A percentile compares a stretch with the other conserved stretches of the same genome.
Evolutionary conservation across 1,140 invertebrate species (phyloP).

Genomic region (Lepidurus apus): DNA sequence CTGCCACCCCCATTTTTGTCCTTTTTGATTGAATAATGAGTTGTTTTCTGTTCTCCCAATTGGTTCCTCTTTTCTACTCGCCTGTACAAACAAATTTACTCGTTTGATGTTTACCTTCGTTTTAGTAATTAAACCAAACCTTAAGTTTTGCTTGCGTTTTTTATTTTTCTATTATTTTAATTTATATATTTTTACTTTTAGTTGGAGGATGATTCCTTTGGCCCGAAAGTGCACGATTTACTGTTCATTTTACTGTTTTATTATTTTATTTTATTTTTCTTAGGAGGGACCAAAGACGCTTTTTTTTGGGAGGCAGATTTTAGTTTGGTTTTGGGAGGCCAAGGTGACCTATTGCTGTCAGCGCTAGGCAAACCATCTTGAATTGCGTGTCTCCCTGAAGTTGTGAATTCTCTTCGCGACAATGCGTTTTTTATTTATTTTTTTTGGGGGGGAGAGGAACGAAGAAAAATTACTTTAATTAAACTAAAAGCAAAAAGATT

Average conservation of each 20-base stretch:
- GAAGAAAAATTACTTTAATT: no score
- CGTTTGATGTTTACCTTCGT: constrained; percentile 21
- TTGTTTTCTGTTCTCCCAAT: constrained; percentile 1
- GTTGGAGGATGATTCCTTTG: not conserved
- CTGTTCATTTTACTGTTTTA: not conserved
- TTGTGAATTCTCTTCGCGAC: no score
- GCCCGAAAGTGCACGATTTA: not conserved
- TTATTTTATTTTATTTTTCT: not conserved
- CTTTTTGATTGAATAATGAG: not conserved
- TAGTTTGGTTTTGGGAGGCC: not conserved
- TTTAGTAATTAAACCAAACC: constrained; percentile 14
- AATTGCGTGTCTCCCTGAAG: no score
- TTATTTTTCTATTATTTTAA: not conserved
- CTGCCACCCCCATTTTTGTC: not conserved
- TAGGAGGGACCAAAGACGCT: not conserved
- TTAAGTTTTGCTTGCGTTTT: not conserved
- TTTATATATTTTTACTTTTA: not conserved
- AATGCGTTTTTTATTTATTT: no score
- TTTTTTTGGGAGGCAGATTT: not conserved
- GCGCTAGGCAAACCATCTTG: no score
- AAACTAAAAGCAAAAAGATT: no score
- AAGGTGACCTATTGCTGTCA: not conserved
- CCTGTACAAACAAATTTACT: constrained; percentile 16
- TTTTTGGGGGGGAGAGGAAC: no score
- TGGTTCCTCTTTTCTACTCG: constrained; percentile 16